phyloP scores from a whole-genome alignment of 1,140 invertebrate genomes.

The Battus philenor region DNA sequence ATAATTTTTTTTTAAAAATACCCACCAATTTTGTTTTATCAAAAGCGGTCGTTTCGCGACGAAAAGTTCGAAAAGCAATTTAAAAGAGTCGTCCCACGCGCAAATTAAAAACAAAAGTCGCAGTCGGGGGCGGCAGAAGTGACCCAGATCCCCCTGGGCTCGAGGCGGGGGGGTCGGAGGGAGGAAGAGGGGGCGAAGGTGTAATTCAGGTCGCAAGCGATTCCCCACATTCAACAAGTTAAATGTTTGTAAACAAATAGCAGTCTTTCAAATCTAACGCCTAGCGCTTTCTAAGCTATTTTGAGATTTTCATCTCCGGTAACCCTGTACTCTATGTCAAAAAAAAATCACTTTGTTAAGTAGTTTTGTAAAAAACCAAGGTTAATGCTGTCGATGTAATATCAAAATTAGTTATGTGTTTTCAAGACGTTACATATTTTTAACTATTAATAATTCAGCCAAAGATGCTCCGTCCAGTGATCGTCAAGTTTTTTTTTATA shows the following conservation, averaged over 20 bases:
- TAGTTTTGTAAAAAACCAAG: too few species aligned
- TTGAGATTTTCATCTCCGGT: neutral
- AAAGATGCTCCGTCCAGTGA: too few species aligned
- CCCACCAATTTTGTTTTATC: too few species aligned
- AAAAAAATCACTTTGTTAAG: too few species aligned
- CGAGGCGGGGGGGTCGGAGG: neutral
- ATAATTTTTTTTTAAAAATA: too few species aligned
- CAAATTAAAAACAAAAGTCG: constrained; percentile 7
- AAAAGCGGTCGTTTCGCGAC: neutral
- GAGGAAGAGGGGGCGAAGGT: too few species aligned
- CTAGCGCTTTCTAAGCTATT: neutral
- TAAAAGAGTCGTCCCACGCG: constrained; percentile 3
- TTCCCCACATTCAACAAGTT: constrained; percentile 8
- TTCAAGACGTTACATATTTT: too few species aligned
- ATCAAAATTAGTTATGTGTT: too few species aligned
- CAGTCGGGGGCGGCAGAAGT: neutral
- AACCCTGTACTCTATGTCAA: too few species aligned
- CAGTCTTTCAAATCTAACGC: neutral
- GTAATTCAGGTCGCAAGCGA: neutral
- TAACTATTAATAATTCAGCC: too few species aligned
- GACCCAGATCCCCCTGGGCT: neutral
- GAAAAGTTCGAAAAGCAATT: constrained; percentile 13
- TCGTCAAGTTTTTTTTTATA: too few species aligned
- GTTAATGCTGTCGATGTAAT: too few species aligned
- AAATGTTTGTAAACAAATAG: constrained; percentile 6